Base-by-base conservation (phyloP, 2,888 invertebrate species). In the Mythimna albipuncta region DNA sequence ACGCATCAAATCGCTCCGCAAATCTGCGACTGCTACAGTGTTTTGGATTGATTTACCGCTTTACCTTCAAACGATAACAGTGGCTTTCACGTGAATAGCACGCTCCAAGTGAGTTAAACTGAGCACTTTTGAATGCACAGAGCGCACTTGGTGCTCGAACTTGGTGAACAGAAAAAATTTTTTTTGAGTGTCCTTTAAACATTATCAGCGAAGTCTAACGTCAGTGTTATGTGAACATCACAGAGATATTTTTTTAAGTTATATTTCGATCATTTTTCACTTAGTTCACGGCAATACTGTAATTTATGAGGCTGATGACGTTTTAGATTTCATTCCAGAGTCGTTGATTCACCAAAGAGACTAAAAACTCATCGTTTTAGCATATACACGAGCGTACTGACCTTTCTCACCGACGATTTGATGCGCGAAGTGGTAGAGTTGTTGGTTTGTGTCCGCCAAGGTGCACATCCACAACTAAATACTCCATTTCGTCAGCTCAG, bases 261-360 rank as follows among this genome's bases (percentile, higher is more conserved):
- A 47, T 47, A 16, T 32, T 26, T 26, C 16, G 16, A 65, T 61
- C 1, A 3, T 5, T 32, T 10, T 67, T 21, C 4, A 58, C 13
- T 9, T 13, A 3, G n/a, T 11, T 6, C 10, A 16, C 2, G 2
- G 16, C 2, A 47, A n/a, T 11, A 16, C 21, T 10, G n/a, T 41
- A 35, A 7, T 19, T 7, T 35, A 50, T 32, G 5, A 19, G 32
- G 10, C 75, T 21, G 32, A 50, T 67, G 13, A 21, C 35, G 41
- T 73, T 58, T 16, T 13, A 32, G 16, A 58, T 7, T 41, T 50
- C 21, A 66, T 2, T 11, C n/a, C 0, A 6, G 41, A 50, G 32
- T 26, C 21, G 57, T 44, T 67, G 19, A 75, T 75, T 16, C 35
- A 55, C 16, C 35, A 5, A 47, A 7, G 35, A 70, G 35, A 2